Percentiles rank a stretch among this genome's conserved stretches.
These are phyloP conservation scores for Leucoptera coffeella DNA, from an alignment of 2,888 invertebrate species.

Conservation along the genomic window DNA sequence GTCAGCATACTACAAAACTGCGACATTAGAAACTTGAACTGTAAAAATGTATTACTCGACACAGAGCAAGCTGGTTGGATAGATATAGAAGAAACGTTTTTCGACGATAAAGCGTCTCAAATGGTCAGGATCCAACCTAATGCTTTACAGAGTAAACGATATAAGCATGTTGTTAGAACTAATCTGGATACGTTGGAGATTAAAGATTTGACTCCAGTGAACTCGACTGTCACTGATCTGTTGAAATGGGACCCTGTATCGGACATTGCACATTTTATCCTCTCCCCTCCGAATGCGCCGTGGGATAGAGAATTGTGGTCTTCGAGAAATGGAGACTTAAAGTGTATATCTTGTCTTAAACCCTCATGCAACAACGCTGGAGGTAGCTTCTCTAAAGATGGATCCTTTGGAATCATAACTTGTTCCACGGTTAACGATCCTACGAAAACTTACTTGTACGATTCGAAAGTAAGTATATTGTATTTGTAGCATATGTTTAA, in stretches of 20 bases:
- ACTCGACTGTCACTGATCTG: slow-evolving; percentile 53
- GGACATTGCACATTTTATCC: slow-evolving; percentile 61
- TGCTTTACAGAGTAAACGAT: slow-evolving; percentile 27
- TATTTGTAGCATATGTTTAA: too few relatives aligned
- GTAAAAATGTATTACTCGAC: slow-evolving; percentile 28
- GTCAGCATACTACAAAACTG: slow-evolving; percentile 57
- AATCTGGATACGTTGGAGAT: slow-evolving; percentile 19
- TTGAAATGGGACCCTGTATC: slow-evolving; percentile 56
- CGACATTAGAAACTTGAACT: slow-evolving; percentile 26
- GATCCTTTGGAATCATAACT: slow-evolving; percentile 21
- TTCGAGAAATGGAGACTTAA: slow-evolving; percentile 51
- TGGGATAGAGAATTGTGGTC: slow-evolving; percentile 64
- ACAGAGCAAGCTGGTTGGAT: slow-evolving; percentile 67
- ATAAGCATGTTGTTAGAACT: slow-evolving; percentile 28
- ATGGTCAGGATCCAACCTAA: slow-evolving; percentile 35
- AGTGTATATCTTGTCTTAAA: slow-evolving; percentile 57
- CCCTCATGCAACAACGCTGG: slow-evolving; percentile 61
- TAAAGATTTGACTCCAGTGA: slow-evolving; percentile 48
- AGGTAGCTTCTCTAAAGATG: slow-evolving; percentile 47
- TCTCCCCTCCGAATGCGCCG: slow-evolving; percentile 58
- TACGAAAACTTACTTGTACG: slow-evolving; percentile 36
- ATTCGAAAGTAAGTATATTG: slow-evolving; percentile 31
- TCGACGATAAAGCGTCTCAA: slow-evolving; percentile 30
- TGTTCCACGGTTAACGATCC: slow-evolving; percentile 27
- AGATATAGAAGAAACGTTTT: slow-evolving; percentile 49